Base-by-base conservation (phyloP, 2,797 vertebrate species). In the Notoglanidium macrostoma region DNA sequence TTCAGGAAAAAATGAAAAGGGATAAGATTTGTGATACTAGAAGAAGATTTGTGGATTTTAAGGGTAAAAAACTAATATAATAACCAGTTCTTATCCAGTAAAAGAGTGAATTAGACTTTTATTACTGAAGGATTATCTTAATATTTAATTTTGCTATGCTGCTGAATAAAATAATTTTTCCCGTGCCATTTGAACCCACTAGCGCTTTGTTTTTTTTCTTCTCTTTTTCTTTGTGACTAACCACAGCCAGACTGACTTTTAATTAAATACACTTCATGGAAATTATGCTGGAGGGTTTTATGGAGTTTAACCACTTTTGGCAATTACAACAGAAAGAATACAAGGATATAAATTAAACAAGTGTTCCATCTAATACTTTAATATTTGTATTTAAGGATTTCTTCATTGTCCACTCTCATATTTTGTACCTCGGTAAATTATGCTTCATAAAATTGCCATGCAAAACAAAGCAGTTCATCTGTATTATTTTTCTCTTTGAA, bases 251-350 rank as follows among this genome's bases (percentile, higher is more conserved):
- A 4, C 26, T 15, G 35, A 44, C 57, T 61, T 44, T 61, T 80
- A 80, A 80, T 80, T 80, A 80, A 80, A 61, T 63, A n/a, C 78
- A 63, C 11, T 44, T 14, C 77, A 80, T 80, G 55, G 23, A 44
- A 44, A 61, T 1, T 10, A 61, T 61, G 35, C 35, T 80, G 35
- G 11, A 79, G 29, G 76, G 1, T 40, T 59, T 23, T 40, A 23
- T 44, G 14, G 4, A 1, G 57, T 63, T 61, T 80, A 80, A 61
- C 23, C 23, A 61, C 57, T 15, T 14, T 9, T 80, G 12, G 78
- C 35, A 44, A 46, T 44, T 26, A 26, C 11, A 80, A 15, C 40
- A 61, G 19, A 80, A 44, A 46, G 2, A 14, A 44, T 61, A n/a
- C 21, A 44, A 73, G 44, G 46, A 73, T n/a, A 29, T n/a, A 35